Conservation (phyloP, 2,888 invertebrate species). For the Imbricaverruca yamaguchii region DNA sequence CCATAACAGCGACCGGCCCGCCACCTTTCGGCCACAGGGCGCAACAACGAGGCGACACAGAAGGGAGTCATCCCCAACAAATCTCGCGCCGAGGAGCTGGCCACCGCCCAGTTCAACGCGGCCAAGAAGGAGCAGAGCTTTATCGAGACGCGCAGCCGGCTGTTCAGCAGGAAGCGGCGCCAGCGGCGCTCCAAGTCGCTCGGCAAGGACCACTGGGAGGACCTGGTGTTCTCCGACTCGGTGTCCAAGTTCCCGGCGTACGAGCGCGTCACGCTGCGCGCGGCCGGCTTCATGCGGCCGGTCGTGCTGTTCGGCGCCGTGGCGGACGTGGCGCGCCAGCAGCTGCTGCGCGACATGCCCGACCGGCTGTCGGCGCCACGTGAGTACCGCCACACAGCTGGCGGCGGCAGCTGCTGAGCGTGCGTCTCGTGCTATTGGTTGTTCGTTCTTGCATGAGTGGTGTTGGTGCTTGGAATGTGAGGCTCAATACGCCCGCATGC, state of each 20-base stretch:
- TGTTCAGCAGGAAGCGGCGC: constrained; percentile 67
- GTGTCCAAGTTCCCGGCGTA: constrained; percentile 94
- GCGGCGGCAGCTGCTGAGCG: too few relatives aligned
- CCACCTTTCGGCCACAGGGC: constrained; percentile 45
- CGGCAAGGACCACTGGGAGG: constrained; percentile 95
- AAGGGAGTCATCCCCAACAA: constrained; percentile 94
- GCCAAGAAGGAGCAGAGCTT: constrained; percentile 83
- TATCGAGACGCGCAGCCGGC: constrained; percentile 74
- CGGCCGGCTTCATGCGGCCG: constrained; percentile 74
- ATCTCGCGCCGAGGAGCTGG: constrained; percentile 78
- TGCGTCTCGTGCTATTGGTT: too few relatives aligned
- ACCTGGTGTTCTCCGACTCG: constrained; percentile 88
- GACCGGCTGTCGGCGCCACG: constrained; percentile 93
- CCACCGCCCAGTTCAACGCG: constrained; percentile 84
- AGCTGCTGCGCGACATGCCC: constrained; percentile 79
- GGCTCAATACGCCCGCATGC: too few relatives aligned
- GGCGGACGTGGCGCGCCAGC: constrained; percentile 88
- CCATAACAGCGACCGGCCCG: too few relatives aligned
- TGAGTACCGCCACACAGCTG: constrained; percentile 45
- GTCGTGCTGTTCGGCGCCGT: constrained; percentile 93
- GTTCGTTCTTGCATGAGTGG: too few relatives aligned
- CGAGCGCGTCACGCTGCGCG: constrained; percentile 80
- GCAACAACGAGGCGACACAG: constrained; percentile 88
- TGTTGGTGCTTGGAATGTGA: too few relatives aligned
- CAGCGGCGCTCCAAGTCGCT: constrained; percentile 78